Conservation (phyloP, 2,113 vertebrate genomes). For the Albula goreensis region DNA sequence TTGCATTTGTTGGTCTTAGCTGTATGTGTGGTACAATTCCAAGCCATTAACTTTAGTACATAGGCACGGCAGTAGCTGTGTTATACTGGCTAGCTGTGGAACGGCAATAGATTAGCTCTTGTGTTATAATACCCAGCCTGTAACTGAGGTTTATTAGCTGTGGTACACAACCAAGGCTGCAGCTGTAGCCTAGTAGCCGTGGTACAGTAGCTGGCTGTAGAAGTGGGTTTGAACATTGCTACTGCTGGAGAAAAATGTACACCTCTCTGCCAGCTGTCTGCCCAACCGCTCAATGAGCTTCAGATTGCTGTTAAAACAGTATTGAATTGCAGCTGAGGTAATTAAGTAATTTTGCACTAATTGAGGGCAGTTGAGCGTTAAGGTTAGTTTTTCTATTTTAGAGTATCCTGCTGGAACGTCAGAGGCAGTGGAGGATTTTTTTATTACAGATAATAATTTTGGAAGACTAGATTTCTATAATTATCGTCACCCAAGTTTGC, state of each 20-base stretch:
- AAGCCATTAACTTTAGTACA: not conserved
- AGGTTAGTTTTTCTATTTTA: slow-evolving; percentile 6
- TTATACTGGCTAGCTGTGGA: not conserved
- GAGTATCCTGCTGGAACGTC: not conserved
- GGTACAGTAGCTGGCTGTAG: not conserved
- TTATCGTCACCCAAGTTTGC: not conserved
- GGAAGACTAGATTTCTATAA: not conserved
- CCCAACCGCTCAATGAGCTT: not conserved
- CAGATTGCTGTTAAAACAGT: not conserved
- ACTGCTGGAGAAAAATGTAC: not conserved
- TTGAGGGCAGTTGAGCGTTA: not conserved
- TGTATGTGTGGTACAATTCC: not conserved
- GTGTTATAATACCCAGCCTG: too few relatives aligned
- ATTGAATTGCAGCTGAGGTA: not conserved
- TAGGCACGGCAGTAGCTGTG: not conserved
- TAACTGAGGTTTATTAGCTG: not conserved
- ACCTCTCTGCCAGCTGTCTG: not conserved
- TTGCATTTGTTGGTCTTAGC: not conserved
- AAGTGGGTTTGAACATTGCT: not conserved
- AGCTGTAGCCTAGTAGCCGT: too few relatives aligned
- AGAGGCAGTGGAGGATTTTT: not conserved
- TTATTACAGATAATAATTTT: not conserved
- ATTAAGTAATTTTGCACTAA: not conserved
- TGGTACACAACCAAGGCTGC: not conserved
- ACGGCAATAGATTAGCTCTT: too few relatives aligned